Percentiles rank a stretch among this genome's conserved stretches.
These are phyloP conservation scores for Lanistes nyassanus DNA, from an alignment of 1,140 invertebrate genomes.

Conservation along the genomic window DNA sequence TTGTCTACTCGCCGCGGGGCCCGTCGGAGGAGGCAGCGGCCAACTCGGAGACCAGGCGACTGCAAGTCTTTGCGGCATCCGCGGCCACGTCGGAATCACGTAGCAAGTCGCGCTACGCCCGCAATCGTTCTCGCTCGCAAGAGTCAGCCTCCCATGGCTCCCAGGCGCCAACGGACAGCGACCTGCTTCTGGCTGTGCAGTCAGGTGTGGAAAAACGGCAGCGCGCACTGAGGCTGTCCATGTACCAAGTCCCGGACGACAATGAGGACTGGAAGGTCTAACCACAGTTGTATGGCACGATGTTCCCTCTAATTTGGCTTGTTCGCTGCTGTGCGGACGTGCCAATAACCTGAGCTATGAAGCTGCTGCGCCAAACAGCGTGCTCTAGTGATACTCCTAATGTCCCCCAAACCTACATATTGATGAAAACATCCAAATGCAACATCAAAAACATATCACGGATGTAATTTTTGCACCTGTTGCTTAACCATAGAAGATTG, in stretches of 20 bases:
- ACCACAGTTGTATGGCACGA: too few relatives aligned
- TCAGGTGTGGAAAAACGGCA: slow-evolving; percentile 44
- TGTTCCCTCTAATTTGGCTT: too few relatives aligned
- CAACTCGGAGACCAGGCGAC: background rate
- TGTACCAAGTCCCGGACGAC: slow-evolving; percentile 38
- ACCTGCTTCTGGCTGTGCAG: slow-evolving; percentile 41
- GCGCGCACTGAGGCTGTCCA: slow-evolving; percentile 39
- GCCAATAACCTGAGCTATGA: too few relatives aligned
- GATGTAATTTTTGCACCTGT: too few relatives aligned
- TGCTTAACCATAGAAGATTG: too few relatives aligned
- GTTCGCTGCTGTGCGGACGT: too few relatives aligned
- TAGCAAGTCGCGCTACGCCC: slow-evolving; percentile 27
- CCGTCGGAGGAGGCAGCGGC: slow-evolving; percentile 8
- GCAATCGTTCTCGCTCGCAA: slow-evolving; percentile 40
- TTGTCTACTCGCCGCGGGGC: slow-evolving; percentile 16
- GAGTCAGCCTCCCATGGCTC: slow-evolving; percentile 14
- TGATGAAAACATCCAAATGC: too few relatives aligned
- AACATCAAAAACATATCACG: too few relatives aligned
- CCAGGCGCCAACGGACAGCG: slow-evolving; percentile 23
- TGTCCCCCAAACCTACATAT: too few relatives aligned
- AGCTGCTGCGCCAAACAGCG: too few relatives aligned
- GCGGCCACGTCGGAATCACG: background rate
- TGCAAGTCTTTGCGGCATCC: background rate
- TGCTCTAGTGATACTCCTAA: too few relatives aligned
- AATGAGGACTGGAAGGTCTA: slow-evolving; percentile 42